Evolutionary conservation across 1,140 invertebrate genomes (phyloP), one percentile per base, ranked within the genome.

Genomic region (Lepidurus arcticus): DNA sequence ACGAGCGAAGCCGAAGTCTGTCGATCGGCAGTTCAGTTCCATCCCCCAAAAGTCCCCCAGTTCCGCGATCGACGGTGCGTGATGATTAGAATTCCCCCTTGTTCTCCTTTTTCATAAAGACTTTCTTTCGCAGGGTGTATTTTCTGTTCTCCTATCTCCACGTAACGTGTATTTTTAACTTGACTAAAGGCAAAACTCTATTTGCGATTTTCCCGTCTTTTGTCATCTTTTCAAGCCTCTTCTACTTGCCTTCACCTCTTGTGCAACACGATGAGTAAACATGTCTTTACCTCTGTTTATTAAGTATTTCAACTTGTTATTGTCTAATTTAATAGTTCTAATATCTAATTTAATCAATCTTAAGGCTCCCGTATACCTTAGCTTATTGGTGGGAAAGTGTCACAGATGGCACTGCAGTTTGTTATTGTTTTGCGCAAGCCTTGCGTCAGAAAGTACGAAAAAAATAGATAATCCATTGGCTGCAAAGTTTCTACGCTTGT

Each of bases 81-180:
- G 53, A 65, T 65, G 53, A 65, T 65, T 65, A 65, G 53, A 65
- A 65, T 65, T 65, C 53, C 53, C 53, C 53, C 53, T 65, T 65
- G 53, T 65, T 65, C 53, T 65, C 53, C 53, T 65, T 65, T 65
- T 65, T 65, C 53, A 65, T 65, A 65, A 34, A 21, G 53, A 65
- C 53, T 65, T 65, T 65, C 53, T 9, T 7, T 65, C 16, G 16
- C 53, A 65, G n/a, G 21, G 53, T n/a, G 53, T 65, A 65, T 65
- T 65, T 65, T 65, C 13, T 8, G 16, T 65, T 4, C 13, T 65
- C 21, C 13, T 47, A 65, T 65, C 53, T 65, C 53, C 53, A 9
- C 16, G 21, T 65, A 65, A 65, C 1, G 53, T 65, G 16, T 21
- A 65, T 65, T 65, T n/a, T 65, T 21, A 65, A 65, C 21, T 65